These are phyloP conservation scores for Lophius americanus DNA, from an alignment of 2,797 vertebrate species.

Conservation along the genomic window DNA sequence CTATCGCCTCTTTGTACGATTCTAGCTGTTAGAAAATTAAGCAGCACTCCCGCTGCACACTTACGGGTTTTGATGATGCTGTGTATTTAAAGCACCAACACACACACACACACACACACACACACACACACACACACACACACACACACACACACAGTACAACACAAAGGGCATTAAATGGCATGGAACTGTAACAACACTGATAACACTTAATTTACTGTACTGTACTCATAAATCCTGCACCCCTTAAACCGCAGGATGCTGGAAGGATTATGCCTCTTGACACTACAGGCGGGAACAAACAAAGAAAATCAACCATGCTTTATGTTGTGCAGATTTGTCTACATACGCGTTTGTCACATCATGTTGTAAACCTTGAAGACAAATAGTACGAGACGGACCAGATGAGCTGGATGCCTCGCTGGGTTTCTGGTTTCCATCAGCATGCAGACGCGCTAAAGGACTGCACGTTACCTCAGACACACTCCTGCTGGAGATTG, in stretches of 20 bases:
- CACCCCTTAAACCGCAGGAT: slow-evolving; percentile 3
- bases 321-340: background rate
- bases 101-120: background rate
- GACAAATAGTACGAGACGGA: slow-evolving; percentile 16
- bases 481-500: slow-evolving; percentile 12
- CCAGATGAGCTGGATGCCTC: slow-evolving; percentile 32
- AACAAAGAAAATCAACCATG: background rate
- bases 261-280: background rate
- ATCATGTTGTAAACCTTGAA: background rate
- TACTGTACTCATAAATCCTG: slow-evolving; percentile 17
- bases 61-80: background rate
- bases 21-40: background rate
- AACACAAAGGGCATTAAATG: background rate
- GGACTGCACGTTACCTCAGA: slow-evolving; percentile 1
- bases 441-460: slow-evolving; percentile 18
- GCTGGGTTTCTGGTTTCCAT: slow-evolving; percentile 27
- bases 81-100: slow-evolving; percentile 16
- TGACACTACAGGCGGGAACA: background rate
- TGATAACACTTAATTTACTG: background rate
- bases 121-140: background rate
- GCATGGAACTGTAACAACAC: slow-evolving; percentile 9
- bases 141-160: background rate
- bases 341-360: slow-evolving; percentile 1
- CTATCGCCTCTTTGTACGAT: slow-evolving; percentile 9
- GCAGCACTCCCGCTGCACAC: background rate